Percentiles rank a stretch among this genome's conserved stretches.
Conservation (phyloP, 1,140 invertebrate species). For the Eumaeus atala region DNA sequence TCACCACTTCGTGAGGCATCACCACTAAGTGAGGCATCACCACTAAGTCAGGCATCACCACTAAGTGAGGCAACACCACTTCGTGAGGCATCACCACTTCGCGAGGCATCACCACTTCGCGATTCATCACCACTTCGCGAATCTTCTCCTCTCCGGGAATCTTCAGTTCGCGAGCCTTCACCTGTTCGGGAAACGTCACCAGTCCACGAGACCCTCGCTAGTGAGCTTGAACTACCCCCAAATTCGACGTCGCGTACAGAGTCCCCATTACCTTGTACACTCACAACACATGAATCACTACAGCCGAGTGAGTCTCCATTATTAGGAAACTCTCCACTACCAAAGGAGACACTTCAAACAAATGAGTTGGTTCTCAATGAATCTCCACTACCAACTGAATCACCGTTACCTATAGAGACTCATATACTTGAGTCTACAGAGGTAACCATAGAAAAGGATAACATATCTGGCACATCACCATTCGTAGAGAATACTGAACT, state of each 20-base stretch:
- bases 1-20: conserved; percentile 26
- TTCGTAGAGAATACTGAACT: conserved; percentile 2
- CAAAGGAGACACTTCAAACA: conserved; percentile 1
- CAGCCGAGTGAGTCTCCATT: conserved; percentile 8
- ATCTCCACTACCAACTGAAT: conserved; percentile 18
- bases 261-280: conserved; percentile 17
- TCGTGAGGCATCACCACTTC: no score
- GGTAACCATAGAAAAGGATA: conserved; percentile 6
- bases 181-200: conserved; percentile 15
- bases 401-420: conserved; percentile 17
- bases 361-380: not conserved
- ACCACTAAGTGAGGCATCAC: conserved; percentile 19
- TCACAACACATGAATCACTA: not conserved
- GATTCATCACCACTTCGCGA: conserved; percentile 3
- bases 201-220: not conserved
- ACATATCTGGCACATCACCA: conserved; percentile 21
- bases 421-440: conserved; percentile 13
- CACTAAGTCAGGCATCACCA: conserved; percentile 16
- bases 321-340: conserved; percentile 11
- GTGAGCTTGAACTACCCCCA: not conserved
- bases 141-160: no score
- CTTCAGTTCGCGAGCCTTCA: conserved; percentile 15
- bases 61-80: conserved; percentile 15
- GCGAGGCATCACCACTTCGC: not conserved
- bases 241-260: conserved; percentile 22